phyloP scores from a whole-genome alignment of 2,888 invertebrate species.

The Rhaphigaster nebulosa region DNA sequence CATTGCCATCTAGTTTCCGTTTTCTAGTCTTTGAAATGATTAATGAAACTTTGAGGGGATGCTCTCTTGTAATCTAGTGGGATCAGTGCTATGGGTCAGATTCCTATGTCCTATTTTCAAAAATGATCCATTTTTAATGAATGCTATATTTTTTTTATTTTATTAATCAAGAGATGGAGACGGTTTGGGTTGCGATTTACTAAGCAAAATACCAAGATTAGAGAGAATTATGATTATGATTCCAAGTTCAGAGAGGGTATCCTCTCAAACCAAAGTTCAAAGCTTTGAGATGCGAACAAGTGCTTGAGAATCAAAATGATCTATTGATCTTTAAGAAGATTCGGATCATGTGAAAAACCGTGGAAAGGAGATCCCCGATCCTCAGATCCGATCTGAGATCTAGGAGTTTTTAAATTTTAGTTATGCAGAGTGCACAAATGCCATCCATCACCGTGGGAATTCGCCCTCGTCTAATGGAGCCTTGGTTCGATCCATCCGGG shows the following conservation, averaged over 20 bases:
- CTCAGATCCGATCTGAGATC: background rate
- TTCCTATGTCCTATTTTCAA: no score
- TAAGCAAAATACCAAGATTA: no score
- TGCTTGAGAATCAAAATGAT: background rate
- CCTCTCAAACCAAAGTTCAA: background rate
- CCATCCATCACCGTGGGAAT: constrained; percentile 43
- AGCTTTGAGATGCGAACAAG: background rate
- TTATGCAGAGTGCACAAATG: constrained; percentile 24
- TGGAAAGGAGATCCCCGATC: background rate
- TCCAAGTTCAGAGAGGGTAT: background rate
- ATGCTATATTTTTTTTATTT: no score
- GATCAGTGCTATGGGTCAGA: no score
- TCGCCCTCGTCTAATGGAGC: constrained; percentile 36
- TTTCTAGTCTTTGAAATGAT: no score
- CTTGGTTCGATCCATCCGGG: constrained; percentile 19
- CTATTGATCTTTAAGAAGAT: background rate
- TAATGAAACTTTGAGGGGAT: no score
- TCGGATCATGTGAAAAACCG: background rate
- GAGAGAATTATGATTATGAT: background rate
- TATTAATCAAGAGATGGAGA: no score
- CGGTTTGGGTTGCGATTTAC: no score
- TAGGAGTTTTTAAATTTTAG: constrained; percentile 27
- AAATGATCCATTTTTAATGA: no score
- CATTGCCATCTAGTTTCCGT: no score
- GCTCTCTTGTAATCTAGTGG: no score